phyloP scores from a whole-genome alignment of 2,888 invertebrate species.

The Pammene aurita region DNA sequence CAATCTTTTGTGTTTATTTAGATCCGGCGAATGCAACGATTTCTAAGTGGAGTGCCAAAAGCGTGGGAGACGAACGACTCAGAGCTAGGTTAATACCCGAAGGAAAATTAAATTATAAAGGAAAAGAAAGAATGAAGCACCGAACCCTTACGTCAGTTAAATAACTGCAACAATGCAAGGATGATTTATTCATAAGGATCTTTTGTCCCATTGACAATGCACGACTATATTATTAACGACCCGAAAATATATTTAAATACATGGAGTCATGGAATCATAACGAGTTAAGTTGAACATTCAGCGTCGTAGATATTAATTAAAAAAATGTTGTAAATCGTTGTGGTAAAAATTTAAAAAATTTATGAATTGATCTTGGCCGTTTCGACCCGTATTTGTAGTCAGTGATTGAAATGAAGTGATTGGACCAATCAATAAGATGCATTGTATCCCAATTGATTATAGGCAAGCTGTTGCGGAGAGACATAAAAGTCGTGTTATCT shows the following conservation, averaged over 20 bases:
- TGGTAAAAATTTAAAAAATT: too few species aligned
- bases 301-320: background rate
- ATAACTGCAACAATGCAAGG: background rate
- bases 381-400: conserved; percentile 48
- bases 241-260: background rate
- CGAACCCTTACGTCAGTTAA: background rate
- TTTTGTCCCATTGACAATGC: background rate
- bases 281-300: background rate
- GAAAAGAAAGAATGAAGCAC: background rate
- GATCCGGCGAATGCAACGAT: conserved; percentile 73
- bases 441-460: conserved; percentile 54
- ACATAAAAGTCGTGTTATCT: conserved; percentile 58
- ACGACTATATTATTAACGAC: background rate
- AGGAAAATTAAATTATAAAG: conserved; percentile 55
- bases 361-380: conserved; percentile 27
- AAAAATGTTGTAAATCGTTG: background rate
- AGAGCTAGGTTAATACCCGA: conserved; percentile 52
- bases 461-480: conserved; percentile 46
- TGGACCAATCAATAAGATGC: conserved; percentile 49
- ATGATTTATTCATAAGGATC: background rate
- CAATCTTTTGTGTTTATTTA: conserved; percentile 73
- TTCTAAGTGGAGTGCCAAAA: conserved; percentile 70
- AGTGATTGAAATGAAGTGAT: conserved; percentile 50
- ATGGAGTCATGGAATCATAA: background rate
- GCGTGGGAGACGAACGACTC: conserved; percentile 68